A percentile compares a stretch with the other conserved stretches of the same genome.
phyloP scores from a whole-genome alignment of 2,797 vertebrate genomes.

The Onychomys arenicola region DNA sequence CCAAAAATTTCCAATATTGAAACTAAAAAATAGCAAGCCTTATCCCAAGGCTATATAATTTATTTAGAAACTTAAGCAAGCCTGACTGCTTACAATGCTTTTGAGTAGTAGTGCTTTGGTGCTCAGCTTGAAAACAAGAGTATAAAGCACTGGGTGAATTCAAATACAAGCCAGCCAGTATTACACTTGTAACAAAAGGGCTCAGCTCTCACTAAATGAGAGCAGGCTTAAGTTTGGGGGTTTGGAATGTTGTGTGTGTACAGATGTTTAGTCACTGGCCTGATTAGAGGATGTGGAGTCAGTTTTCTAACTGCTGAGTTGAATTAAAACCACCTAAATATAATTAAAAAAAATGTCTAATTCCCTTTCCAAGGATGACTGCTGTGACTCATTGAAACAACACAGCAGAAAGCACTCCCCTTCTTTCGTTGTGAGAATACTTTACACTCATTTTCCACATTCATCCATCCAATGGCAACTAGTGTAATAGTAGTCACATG shows the following conservation, averaged over 20 bases:
- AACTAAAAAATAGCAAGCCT: background rate
- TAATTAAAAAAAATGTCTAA: constrained; percentile 27
- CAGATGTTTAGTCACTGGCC: constrained; percentile 3
- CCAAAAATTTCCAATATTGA: constrained; percentile 13
- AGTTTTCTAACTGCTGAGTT: constrained; percentile 33
- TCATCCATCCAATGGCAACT: background rate
- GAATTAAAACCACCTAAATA: constrained; percentile 61
- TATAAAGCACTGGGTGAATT: background rate
- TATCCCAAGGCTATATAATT: constrained; percentile 40
- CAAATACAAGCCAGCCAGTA: constrained; percentile 22
- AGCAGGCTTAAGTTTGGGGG: constrained; percentile 34
- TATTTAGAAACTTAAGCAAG: constrained; percentile 48
- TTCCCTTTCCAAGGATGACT: constrained; percentile 18
- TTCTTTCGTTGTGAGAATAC: background rate
- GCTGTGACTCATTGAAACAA: constrained; percentile 30
- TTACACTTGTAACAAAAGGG: constrained; percentile 11
- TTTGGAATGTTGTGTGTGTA: background rate
- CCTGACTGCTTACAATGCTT: constrained; percentile 29
- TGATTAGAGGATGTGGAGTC: constrained; percentile 40
- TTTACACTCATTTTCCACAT: constrained; percentile 46
- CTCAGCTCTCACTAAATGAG: constrained; percentile 46
- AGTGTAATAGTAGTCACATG: background rate
- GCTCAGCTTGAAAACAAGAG: constrained; percentile 13
- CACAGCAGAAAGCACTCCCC: background rate
- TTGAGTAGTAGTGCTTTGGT: constrained; percentile 23